Percentiles rank a stretch among this genome's conserved stretches.
Evolutionary conservation across 2,888 invertebrate species (phyloP).

Genomic region (Dichetophora obliterata): DNA sequence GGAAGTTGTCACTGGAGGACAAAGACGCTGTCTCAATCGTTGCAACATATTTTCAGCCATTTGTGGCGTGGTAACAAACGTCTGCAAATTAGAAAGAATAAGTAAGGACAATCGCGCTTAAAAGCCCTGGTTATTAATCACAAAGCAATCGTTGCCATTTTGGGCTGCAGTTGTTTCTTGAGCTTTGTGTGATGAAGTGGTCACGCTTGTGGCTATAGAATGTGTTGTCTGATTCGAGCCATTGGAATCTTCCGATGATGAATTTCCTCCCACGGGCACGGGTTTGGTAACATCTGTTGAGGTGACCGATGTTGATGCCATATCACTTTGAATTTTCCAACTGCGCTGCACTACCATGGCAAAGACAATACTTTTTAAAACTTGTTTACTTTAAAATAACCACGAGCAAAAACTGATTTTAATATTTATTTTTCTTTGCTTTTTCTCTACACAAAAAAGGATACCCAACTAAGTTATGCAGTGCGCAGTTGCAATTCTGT

Average conservation of each 20-base stretch:
- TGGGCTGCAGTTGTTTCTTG: conserved; percentile 36
- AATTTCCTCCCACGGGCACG: conserved; percentile 57
- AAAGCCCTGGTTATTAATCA: conserved; percentile 20
- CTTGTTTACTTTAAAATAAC: background rate
- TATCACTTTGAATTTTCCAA: conserved; percentile 66
- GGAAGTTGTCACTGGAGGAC: conserved; percentile 56
- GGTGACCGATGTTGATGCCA: conserved; percentile 55
- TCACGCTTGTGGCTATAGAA: conserved; percentile 63
- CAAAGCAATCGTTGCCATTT: conserved; percentile 45
- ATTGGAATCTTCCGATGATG: conserved; percentile 69
- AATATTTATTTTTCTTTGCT: conserved; percentile 13
- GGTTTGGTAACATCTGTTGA: conserved; percentile 57
- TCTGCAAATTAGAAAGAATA: conserved; percentile 50
- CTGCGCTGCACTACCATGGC: conserved; percentile 68
- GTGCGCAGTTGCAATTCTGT: conserved; percentile 40
- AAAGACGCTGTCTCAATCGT: conserved; percentile 64
- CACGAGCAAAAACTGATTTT: background rate
- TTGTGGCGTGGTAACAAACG: conserved; percentile 65
- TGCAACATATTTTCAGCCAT: conserved; percentile 66
- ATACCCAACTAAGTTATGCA: background rate
- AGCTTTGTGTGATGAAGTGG: conserved; percentile 44
- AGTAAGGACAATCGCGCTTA: background rate
- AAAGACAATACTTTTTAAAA: background rate
- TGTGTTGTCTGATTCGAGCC: conserved; percentile 68
- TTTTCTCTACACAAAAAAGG: conserved; percentile 32